phyloP scores from a whole-genome alignment of 2,113 vertebrate species.

The Nerophis lumbriciformis region DNA sequence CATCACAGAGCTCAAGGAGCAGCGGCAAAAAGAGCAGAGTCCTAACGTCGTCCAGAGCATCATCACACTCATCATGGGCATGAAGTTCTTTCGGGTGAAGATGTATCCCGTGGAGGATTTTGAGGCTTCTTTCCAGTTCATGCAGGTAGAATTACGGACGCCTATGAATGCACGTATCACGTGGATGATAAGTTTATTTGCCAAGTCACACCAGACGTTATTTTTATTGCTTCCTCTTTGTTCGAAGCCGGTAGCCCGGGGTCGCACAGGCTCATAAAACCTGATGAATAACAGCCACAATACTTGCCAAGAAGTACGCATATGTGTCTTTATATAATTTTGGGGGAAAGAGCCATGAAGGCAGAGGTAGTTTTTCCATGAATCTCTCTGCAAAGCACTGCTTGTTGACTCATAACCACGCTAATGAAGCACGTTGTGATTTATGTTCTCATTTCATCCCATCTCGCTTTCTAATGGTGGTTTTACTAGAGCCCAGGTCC shows the following conservation, averaged over 20 bases:
- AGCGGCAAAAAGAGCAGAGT: constrained; percentile 91
- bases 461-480: not conserved
- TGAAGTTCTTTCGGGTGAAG: constrained; percentile 98
- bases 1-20: constrained; percentile 94
- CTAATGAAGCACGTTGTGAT: constrained; percentile 33
- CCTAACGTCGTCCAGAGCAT: constrained; percentile 93
- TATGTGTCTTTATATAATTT: constrained; percentile 10
- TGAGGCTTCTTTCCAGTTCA: constrained; percentile 98
- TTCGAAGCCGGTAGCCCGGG: constrained; percentile 39
- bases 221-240: constrained; percentile 15
- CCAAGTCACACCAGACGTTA: constrained; percentile 14
- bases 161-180: not conserved
- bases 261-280: constrained; percentile 41
- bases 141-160: constrained; percentile 77
- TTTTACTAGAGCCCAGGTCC: not conserved
- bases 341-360: constrained; percentile 30
- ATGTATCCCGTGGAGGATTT: constrained; percentile 99
- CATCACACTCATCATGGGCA: constrained; percentile 98
- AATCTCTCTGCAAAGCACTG: constrained; percentile 15
- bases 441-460: constrained; percentile 20
- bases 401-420: not conserved
- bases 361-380: constrained; percentile 40
- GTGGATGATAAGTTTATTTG: constrained; percentile 12
- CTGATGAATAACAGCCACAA: constrained; percentile 42
- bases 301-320: constrained; percentile 33